Conservation (phyloP, 2,888 invertebrate species). For the Drosophila paramelanica region DNA sequence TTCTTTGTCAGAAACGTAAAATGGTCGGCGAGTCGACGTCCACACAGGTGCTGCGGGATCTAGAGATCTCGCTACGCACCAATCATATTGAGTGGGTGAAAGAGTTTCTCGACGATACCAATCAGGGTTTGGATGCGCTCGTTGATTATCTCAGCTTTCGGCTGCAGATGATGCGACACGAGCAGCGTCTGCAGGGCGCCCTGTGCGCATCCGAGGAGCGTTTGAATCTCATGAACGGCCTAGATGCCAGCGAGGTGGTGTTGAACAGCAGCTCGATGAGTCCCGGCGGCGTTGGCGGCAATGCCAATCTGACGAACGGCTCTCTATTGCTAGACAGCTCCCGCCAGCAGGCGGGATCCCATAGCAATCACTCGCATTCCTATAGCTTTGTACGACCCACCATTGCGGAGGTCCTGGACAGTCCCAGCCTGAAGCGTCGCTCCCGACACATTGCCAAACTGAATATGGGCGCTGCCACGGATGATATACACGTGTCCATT, state of each 20-base stretch:
- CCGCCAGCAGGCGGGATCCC: slow-evolving; percentile 42
- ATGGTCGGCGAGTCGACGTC: slow-evolving; percentile 98
- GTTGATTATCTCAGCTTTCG: slow-evolving; percentile 99
- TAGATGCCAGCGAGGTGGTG: slow-evolving; percentile 59
- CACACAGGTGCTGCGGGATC: slow-evolving; percentile 98
- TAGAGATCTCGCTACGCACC: slow-evolving; percentile 99
- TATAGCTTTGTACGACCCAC: slow-evolving; percentile 86
- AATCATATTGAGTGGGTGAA: slow-evolving; percentile 99
- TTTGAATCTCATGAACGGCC: slow-evolving; percentile 85
- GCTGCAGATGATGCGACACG: slow-evolving; percentile 96
- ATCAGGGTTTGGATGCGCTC: slow-evolving; percentile 97
- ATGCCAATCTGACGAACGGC: slow-evolving; percentile 53
- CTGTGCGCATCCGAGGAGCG: slow-evolving; percentile 92
- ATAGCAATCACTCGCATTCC: slow-evolving; percentile 52
- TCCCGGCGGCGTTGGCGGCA: slow-evolving; percentile 74
- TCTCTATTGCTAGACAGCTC: slow-evolving; percentile 70
- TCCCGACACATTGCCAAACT: slow-evolving; percentile 94
- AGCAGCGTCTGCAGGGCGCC: slow-evolving; percentile 92
- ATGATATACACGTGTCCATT: slow-evolving; percentile 99
- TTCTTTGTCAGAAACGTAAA: slow-evolving; percentile 95
- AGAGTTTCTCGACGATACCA: slow-evolving; percentile 98
- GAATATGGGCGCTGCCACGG: slow-evolving; percentile 97
- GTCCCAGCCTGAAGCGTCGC: slow-evolving; percentile 90
- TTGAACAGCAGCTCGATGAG: slow-evolving; percentile 84
- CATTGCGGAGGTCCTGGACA: slow-evolving; percentile 88